Base-by-base conservation (phyloP, 2,888 invertebrate genomes). In the Agrochola lota region DNA sequence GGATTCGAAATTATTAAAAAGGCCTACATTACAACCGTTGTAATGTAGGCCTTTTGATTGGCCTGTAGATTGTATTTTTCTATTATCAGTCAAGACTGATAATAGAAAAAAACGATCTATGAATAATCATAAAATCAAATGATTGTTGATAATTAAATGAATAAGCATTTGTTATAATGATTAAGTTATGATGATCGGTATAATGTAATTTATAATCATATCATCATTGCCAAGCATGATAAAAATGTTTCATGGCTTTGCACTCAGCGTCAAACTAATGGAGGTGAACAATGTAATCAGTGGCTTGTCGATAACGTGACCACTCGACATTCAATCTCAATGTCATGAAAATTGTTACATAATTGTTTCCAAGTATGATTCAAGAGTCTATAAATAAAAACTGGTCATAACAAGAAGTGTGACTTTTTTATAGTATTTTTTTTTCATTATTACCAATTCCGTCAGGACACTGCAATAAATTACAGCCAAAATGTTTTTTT, bases 241-340 rank as follows among this genome's bases (percentile, higher is more conserved):
- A 78, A 40, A 43, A 77, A 71, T 46, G 46, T 57, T 78, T 46
- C 52, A 57, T 46, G 60, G 35, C 52, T 71, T 72, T n/a, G 59
- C 75, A 69, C 49, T 75, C 26, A n/a, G 26, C 15, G 15, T 20
- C 26, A 35, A 57, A 59, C 35, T 68, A 71, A 55, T 40, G 57
- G 63, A 82, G 67, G 76, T 66, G 69, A 68, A 62, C 77, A 71
- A 66, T 62, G 55, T 83, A 73, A 79, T 85, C 73, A 57, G 72
- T 70, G 69, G 78, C 82, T 67, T 43, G 40, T n/a, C 46, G 84
- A 82, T 85, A 87, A 62, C 71, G 73, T 67, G 70, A 75, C 70
- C 69, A 74, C 43, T 71, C 72, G 80, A 87, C 80, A 87, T 83
- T 86, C 72, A 83, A 68, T 64, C 17, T 62, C 77, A 86, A 86